Base-by-base conservation (phyloP, 2,888 invertebrate genomes). In the Polyploca ridens region DNA sequence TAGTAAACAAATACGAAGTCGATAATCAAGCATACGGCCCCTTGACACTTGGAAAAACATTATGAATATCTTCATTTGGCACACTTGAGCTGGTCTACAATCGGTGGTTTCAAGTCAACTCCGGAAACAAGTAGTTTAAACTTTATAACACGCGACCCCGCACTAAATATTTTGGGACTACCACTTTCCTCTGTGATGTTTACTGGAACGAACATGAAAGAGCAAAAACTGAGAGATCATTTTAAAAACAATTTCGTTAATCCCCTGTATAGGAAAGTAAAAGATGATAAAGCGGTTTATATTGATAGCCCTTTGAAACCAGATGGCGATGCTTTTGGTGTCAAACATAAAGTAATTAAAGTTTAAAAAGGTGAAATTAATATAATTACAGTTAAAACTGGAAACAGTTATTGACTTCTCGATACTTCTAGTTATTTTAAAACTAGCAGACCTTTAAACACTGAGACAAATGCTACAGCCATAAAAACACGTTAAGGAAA, bases 181-280 rank as follows among this genome's bases (percentile, higher is more conserved):
- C 54, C 54, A 54, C 19, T 54, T 54, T 54, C 19, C 54, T 19
- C 19, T 14, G 54, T 10, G 54, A 54, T 54, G 54, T 54, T 54
- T 54, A 19, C 54, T 54, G 73, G 67, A 71, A 62, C 68, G 64
- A 70, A 63, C 66, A 85, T 85, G 85, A 83, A 78, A 71, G 75
- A 70, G 62, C 72, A 74, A 63, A 65, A 68, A 8, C 64, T 79
- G 0, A 79, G 79, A 62, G 80, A 85, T 61, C 90, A 87, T 76
- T 92, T 92, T 46, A 85, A 82, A 72, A 84, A 77, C 14, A 87
- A 88, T 59, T 85, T 89, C 54, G 93, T 93, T 0, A 87, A 84
- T 83, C 93, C 93, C 7, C 82, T 93, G 58, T 93, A 93, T 65
- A 85, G 78, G 68, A 90, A 87, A 79, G 68, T 84, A 2, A 86